Evolutionary conservation across 1,140 invertebrate genomes (phyloP).

Genomic region (Hirudo medicinalis): DNA sequence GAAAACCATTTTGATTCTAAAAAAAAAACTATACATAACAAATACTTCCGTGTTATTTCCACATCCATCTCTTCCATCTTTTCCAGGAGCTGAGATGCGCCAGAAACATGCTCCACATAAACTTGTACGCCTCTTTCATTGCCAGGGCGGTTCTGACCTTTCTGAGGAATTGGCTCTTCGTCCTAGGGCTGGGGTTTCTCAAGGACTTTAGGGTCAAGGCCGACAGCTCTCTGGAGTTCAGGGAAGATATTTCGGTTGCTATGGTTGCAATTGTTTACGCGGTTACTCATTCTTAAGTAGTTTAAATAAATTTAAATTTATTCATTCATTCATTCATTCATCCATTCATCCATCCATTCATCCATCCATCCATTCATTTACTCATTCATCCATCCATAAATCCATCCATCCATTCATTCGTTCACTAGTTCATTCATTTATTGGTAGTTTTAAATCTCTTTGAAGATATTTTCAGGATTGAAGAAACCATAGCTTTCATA

Average conservation of each 20-base stretch:
- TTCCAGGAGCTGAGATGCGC: conserved; percentile 53
- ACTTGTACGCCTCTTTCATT: conserved; percentile 60
- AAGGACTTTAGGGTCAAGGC: conserved; percentile 26
- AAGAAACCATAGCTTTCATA: no score
- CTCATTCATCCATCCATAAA: no score
- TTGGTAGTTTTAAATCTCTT: no score
- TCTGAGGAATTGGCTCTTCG: conserved; percentile 49
- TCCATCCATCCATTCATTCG: no score
- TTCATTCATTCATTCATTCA: no score
- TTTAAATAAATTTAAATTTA: no score
- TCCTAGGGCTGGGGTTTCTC: conserved; percentile 47
- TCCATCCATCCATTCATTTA: no score
- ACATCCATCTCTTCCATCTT: not conserved
- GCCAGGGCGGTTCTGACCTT: conserved; percentile 50
- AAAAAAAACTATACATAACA: no score
- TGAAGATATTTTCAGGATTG: no score
- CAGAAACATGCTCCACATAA: conserved; percentile 55
- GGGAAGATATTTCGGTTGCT: conserved; percentile 19
- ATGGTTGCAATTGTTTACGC: not conserved
- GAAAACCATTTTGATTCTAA: conserved; percentile 5
- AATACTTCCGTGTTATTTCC: not conserved
- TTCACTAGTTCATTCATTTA: no score
- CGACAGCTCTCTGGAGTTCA: conserved; percentile 15
- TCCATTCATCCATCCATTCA: no score
- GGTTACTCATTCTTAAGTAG: no score